Conservation (phyloP, 2,113 vertebrate species). For the Bambusicola thoracicus region DNA sequence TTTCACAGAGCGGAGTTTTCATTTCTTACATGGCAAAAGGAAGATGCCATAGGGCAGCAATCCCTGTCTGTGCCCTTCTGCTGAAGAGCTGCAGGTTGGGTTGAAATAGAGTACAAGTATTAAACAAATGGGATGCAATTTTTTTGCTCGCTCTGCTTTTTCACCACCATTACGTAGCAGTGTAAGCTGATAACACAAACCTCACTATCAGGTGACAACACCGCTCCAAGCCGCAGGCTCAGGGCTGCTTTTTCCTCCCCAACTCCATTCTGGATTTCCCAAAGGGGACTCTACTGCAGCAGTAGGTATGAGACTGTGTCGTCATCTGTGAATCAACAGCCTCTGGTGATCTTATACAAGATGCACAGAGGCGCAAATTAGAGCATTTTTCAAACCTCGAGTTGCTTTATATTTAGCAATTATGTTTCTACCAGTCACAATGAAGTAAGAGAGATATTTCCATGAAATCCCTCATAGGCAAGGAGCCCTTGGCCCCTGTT, state of each 20-base stretch:
- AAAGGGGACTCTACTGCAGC: not conserved
- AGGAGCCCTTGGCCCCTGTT: not conserved
- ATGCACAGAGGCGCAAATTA: not conserved
- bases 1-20: not conserved
- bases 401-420: not conserved
- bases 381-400: conserved; percentile 14
- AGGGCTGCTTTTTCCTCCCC: not conserved
- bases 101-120: not conserved
- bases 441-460: not conserved
- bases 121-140: not conserved
- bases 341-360: not conserved
- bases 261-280: not conserved
- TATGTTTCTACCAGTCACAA: not conserved
- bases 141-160: not conserved
- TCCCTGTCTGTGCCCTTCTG: not conserved
- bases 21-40: not conserved
- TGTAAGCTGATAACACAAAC: not conserved
- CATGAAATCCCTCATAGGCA: not conserved
- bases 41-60: not conserved
- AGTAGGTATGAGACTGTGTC: not conserved
- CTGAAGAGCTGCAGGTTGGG: not conserved
- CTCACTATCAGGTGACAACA: not conserved
- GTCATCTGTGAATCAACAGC: not conserved
- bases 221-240: not conserved
- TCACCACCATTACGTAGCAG: not conserved